Evolutionary conservation across 2,113 vertebrate species (phyloP), one percentile per base, ranked within the genome.

Genomic region (Ammospiza nelsoni): DNA sequence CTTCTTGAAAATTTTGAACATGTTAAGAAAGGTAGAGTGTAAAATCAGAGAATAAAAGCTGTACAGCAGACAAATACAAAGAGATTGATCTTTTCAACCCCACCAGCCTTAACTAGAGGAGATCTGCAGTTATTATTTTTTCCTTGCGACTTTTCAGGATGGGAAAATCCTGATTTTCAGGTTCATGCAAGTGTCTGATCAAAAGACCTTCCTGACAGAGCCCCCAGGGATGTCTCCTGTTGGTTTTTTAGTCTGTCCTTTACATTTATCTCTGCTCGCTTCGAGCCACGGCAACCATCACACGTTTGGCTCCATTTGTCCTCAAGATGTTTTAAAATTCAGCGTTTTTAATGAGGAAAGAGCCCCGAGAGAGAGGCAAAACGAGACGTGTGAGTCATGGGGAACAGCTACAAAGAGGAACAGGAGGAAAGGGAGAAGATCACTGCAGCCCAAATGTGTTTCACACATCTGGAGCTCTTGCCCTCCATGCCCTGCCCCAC

Each of bases 321-420:
- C 78, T 84, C 65, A 54, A 75, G 76, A 39, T 25, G 44, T 65
- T 76, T 74, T 35, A 48, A 85, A 84, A 83, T 65, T 80, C 72
- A 35, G 28, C 21, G 14, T 29, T 22, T n/a, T 37, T 15, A 22
- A 78, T 1, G 62, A 84, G 29, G 62, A 24, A 52, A 57, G 75
- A 54, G 62, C 48, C 43, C 25, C n/a, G 35, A 58, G 35, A 88
- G 43, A 43, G 62, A 46, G 54, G 46, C 49, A 72, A 39, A 89
- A 39, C 0, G 12, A 71, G 37, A 15, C 0, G 0, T 61, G 15
- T 24, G 51, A 39, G 57, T 71, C 39, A 21, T 6, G 49, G 41
- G 63, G 62, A 79, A 2, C 13, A 75, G 22, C 29, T 21, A 43
- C 44, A 63, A 23, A 31, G 77, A 52, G 44, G 29, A 49, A 5